phyloP scores from a whole-genome alignment of 2,797 vertebrate species.

The Scomberomorus guttatus region DNA sequence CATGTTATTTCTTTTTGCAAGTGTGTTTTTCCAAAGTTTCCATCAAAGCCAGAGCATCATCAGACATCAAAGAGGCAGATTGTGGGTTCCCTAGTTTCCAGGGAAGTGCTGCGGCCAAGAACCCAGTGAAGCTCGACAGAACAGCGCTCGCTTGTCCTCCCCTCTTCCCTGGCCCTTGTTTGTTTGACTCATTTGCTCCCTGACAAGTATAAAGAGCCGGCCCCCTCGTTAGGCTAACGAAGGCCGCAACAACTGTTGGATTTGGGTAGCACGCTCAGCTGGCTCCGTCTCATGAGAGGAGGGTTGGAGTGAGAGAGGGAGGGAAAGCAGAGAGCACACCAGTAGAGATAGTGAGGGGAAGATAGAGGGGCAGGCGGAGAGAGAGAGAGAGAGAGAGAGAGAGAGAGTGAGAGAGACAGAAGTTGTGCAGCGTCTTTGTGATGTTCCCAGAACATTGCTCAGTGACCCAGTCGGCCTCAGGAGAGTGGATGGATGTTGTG shows the following conservation, averaged over 20 bases:
- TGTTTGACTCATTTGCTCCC: conserved; percentile 85
- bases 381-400: conserved; percentile 22
- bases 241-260: conserved; percentile 83
- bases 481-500: conserved; percentile 72
- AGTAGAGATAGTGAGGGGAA: conserved; percentile 56
- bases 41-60: conserved; percentile 81
- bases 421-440: conserved; percentile 79
- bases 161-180: conserved; percentile 80
- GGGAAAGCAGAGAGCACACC: conserved; percentile 48
- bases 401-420: conserved; percentile 67
- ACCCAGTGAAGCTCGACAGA: conserved; percentile 82
- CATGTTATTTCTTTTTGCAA: conserved; percentile 76
- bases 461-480: conserved; percentile 75
- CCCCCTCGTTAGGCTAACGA: conserved; percentile 86
- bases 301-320: conserved; percentile 19
- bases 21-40: conserved; percentile 78
- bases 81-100: conserved; percentile 84
- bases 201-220: conserved; percentile 83
- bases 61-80: conserved; percentile 83
- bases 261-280: conserved; percentile 83
- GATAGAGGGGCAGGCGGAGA: conserved; percentile 35
- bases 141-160: conserved; percentile 80
- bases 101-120: conserved; percentile 78
- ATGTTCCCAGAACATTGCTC: conserved; percentile 84
- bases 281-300: conserved; percentile 68